Percentiles rank a stretch among this genome's conserved stretches.
Conservation (phyloP, 2,113 vertebrate genomes). For the Gallinago paraguaiae region DNA sequence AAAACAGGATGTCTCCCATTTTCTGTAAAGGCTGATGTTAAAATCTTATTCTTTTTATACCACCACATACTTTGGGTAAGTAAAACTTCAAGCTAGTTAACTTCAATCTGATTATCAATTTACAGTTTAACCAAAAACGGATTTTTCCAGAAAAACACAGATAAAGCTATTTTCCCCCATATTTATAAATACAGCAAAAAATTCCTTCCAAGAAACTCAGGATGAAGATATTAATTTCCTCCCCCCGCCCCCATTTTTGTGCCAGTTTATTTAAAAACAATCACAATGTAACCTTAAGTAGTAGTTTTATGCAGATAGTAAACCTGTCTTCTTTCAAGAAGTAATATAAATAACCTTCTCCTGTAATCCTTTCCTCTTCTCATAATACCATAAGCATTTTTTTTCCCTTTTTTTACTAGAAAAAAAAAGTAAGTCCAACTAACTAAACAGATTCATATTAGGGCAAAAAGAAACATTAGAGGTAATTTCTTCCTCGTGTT, state of each 20-base stretch:
- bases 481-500: not conserved
- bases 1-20: not conserved
- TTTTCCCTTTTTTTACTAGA: not conserved
- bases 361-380: not conserved
- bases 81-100: not conserved
- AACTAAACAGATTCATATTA: not conserved
- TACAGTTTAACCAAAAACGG: not conserved
- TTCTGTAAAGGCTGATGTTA: not conserved
- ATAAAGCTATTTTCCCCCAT: rapidly evolving
- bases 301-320: not conserved
- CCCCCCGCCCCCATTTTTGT: rapidly evolving
- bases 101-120: not conserved
- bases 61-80: not conserved
- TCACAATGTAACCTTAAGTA: not conserved
- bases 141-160: not conserved
- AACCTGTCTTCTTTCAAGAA: not conserved
- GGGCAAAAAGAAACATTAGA: not conserved
- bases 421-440: not conserved
- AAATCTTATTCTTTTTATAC: not conserved
- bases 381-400: not conserved
- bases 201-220: not conserved
- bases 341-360: not conserved
- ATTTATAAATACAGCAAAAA: not conserved
- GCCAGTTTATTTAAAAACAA: not conserved
- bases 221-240: not conserved